phyloP scores from a whole-genome alignment of 2,888 invertebrate species.

The Pachymerium ferrugineum region DNA sequence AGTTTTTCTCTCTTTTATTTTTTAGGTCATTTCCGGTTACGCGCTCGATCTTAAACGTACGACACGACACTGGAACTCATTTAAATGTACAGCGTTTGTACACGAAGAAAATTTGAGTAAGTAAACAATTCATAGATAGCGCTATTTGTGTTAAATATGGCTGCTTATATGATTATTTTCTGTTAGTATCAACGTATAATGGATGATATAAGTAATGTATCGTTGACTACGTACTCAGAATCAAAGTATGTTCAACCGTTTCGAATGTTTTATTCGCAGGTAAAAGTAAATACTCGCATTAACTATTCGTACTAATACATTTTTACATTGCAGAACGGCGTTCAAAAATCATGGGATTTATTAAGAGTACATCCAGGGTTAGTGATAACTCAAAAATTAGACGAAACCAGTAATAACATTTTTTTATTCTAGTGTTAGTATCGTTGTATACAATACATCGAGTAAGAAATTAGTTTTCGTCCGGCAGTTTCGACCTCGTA shows the following conservation, averaged over 20 bases:
- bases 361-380: conserved; percentile 66
- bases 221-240: conserved; percentile 24
- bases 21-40: no score
- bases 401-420: neutral
- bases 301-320: neutral
- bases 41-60: no score
- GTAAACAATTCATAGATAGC: no score
- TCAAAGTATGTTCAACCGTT: conserved; percentile 33
- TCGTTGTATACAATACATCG: conserved; percentile 72
- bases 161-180: no score
- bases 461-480: conserved; percentile 75
- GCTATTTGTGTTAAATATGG: no score
- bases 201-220: conserved; percentile 32
- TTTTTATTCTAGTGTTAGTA: conserved; percentile 64
- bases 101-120: no score
- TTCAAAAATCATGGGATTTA: conserved; percentile 70
- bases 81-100: no score
- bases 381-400: neutral
- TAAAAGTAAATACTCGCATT: neutral
- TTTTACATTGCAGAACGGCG: neutral
- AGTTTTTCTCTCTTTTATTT: no score
- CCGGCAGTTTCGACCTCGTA: conserved; percentile 85
- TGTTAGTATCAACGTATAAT: no score
- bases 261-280: conserved; percentile 32
- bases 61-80: no score